These are phyloP conservation scores for Aspidoscelis tigris DNA, from an alignment of 2,113 vertebrate genomes.

Conservation along the genomic window DNA sequence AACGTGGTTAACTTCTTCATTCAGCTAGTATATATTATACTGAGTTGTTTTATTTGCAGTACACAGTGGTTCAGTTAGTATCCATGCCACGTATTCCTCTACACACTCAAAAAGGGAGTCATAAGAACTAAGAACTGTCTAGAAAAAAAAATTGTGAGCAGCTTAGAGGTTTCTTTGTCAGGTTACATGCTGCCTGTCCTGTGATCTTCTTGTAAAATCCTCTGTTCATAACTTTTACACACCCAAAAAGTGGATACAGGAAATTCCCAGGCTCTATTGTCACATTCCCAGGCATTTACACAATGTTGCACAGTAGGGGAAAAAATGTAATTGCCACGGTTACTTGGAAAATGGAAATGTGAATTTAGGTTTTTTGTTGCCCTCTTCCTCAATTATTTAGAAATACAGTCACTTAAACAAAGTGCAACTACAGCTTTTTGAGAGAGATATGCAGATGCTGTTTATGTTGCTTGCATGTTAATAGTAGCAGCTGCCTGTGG, in stretches of 20 bases:
- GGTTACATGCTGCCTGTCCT: conserved; percentile 38
- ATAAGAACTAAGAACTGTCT: conserved; percentile 13
- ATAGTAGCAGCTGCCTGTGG: too few relatives aligned
- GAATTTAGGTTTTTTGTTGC: not conserved
- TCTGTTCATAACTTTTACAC: not conserved
- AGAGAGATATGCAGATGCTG: conserved; percentile 49
- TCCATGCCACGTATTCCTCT: conserved; percentile 49
- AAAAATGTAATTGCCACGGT: conserved; percentile 2
- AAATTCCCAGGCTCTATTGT: conserved; percentile 16
- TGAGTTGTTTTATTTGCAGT: conserved; percentile 46
- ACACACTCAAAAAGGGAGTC: conserved; percentile 36
- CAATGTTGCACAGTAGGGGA: conserved; percentile 19
- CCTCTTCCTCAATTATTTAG: conserved; percentile 1
- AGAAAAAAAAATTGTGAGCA: conserved; percentile 37
- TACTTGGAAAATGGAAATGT: not conserved
- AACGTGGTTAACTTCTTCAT: conserved; percentile 33
- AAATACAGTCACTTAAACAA: not conserved
- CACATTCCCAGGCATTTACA: not conserved
- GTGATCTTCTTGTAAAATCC: conserved; percentile 13
- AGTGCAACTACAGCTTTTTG: conserved; percentile 32
- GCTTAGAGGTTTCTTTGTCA: conserved; percentile 22
- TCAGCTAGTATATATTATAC: conserved; percentile 36
- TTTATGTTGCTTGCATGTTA: conserved; percentile 24
- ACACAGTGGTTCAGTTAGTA: conserved; percentile 27
- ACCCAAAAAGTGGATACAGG: conserved; percentile 17